Conservation (phyloP, 2,888 invertebrate genomes). For the Cerastis rubricosa region DNA sequence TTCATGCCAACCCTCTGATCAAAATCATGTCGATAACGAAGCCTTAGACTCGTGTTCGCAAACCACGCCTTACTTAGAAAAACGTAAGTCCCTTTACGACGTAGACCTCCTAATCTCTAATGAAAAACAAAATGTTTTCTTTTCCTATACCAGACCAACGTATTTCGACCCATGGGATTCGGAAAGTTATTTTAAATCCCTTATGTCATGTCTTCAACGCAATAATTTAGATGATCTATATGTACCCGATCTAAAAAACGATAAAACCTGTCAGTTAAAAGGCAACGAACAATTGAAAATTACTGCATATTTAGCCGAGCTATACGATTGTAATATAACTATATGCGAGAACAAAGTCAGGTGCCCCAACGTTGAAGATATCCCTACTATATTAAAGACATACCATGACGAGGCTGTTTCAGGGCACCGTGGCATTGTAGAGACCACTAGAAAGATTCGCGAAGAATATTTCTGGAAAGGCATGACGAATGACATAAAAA, state of each 20-base stretch:
- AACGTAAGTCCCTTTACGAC: no score
- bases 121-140: conserved; percentile 62
- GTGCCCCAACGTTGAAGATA: conserved; percentile 62
- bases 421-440: conserved; percentile 69
- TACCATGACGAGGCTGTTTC: conserved; percentile 70
- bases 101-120: no score
- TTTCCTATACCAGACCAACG: conserved; percentile 59
- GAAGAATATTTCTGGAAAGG: conserved; percentile 71
- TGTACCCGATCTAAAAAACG: conserved; percentile 66
- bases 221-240: conserved; percentile 54
- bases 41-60: no score
- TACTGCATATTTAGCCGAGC: conserved; percentile 67
- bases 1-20: no score
- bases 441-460: conserved; percentile 69
- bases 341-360: conserved; percentile 66
- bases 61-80: no score
- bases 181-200: conserved; percentile 70
- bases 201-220: conserved; percentile 65
- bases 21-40: no score
- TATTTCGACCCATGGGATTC: conserved; percentile 67
- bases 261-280: conserved; percentile 42
- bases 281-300: conserved; percentile 64
- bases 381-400: conserved; percentile 67
- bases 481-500: conserved; percentile 70
- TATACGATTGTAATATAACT: conserved; percentile 62